Evolutionary conservation across 2,888 invertebrate species (phyloP), one percentile per base, ranked within the genome.

Genomic region (Crioceris asparagi): DNA sequence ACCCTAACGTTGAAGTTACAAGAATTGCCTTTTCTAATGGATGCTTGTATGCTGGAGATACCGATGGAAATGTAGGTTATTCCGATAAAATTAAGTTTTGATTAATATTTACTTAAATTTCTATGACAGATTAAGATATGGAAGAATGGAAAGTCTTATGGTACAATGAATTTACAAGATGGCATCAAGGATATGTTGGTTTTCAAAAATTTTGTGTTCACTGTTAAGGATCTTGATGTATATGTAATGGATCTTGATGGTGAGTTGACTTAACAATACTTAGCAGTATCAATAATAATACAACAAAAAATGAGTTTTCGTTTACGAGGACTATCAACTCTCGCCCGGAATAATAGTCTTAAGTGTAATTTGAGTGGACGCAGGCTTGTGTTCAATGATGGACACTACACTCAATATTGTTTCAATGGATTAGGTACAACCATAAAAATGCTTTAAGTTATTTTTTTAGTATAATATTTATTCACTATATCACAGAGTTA

Each of bases 161-260:
- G 72, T 12, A 38, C 40, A 8, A 37, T 59, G 3, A 53, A 52
- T 36, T 47, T 56, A 7, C 53, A 55, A 1, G 79, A 80, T 57
- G 77, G 78, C 60, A 71, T 79, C 2, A 76, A 75, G 60, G 75
- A 73, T 51, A 57, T 80, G 42, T 59, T 66, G 33, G 65, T 72
- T n/a, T 57, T 63, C 21, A 66, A 66, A 11, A 71, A 72, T 21
- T 63, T 65, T 35, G 55, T 80, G 40, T 75, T 72, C 51, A 74
- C 78, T 19, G 75, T 71, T 3, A 65, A 78, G 35, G 76, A 78
- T 58, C 57, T 73, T 8, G 74, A 78, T 52, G 66, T 79, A 2
- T 69, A 73, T 3, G 64, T 74, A 14, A 74, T 75, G 10, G 74
- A 76, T 61, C 67, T 77, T 40, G 69, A 73, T 51, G 51, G 56